These are phyloP conservation scores for Chrysomallon squamiferum DNA, from an alignment of 1,140 invertebrate species.

Conservation along the genomic window DNA sequence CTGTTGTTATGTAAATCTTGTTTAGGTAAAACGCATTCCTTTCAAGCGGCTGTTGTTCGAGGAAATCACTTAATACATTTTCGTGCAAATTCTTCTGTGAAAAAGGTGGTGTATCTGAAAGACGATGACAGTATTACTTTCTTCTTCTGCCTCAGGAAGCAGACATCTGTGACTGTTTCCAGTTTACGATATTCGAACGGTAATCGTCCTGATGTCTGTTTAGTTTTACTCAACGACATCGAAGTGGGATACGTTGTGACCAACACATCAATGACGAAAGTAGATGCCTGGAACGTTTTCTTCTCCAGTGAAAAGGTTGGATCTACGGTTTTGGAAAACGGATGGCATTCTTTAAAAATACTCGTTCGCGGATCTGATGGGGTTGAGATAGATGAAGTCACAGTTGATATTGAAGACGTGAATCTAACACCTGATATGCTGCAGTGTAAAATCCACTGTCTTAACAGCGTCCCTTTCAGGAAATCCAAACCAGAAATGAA, in stretches of 20 bases:
- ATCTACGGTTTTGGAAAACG: background rate
- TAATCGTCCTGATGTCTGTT: slow-evolving; percentile 13
- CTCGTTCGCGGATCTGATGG: slow-evolving; percentile 3
- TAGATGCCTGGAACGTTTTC: slow-evolving; percentile 19
- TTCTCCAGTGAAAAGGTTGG: background rate
- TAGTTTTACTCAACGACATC: slow-evolving; percentile 20
- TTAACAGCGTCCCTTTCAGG: background rate
- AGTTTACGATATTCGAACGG: slow-evolving; percentile 24
- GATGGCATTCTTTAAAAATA: slow-evolving; percentile 13
- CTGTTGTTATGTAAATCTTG: background rate
- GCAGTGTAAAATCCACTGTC: slow-evolving; percentile 27
- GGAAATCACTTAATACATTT: background rate
- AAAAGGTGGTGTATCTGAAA: slow-evolving; percentile 18
- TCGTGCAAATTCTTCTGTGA: slow-evolving; percentile 15
- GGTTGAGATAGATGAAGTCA: slow-evolving; percentile 25
- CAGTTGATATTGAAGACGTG: slow-evolving; percentile 22
- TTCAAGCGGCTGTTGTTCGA: background rate
- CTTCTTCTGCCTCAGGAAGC: slow-evolving; percentile 28
- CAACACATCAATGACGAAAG: background rate
- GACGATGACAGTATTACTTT: slow-evolving; percentile 17
- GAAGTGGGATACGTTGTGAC: slow-evolving; percentile 24
- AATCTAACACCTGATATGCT: slow-evolving; percentile 25
- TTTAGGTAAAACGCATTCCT: background rate
- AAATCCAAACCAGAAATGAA: background rate
- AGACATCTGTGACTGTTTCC: slow-evolving; percentile 19